Conservation (phyloP, 2,113 vertebrate genomes). For the Leptosomus discolor region DNA sequence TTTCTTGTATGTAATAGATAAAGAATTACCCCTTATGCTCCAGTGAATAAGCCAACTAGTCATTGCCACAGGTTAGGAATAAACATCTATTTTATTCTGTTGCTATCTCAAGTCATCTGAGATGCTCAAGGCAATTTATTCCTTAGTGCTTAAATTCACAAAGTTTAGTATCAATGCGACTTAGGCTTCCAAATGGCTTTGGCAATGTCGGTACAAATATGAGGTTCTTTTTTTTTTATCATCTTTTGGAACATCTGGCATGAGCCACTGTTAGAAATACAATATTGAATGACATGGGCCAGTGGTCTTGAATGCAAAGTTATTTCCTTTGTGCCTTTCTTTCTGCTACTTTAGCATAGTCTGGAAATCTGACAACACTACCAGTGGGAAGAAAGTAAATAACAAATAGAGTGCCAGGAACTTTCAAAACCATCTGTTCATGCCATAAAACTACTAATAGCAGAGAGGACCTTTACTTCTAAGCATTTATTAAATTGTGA, state of each 20-base stretch:
- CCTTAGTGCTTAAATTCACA: background rate
- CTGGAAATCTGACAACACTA: slow-evolving; percentile 4
- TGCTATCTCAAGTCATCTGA: background rate
- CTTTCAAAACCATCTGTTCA: background rate
- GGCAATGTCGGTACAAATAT: background rate
- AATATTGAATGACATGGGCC: background rate
- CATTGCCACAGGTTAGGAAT: background rate
- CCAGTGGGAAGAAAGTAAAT: background rate
- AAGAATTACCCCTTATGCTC: background rate
- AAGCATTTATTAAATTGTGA: background rate
- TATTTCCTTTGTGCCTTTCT: background rate
- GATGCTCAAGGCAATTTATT: background rate
- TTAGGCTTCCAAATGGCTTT: background rate
- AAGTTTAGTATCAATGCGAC: background rate
- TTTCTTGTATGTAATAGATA: background rate
- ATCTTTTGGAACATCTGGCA: background rate
- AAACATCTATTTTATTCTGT: background rate
- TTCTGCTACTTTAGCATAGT: background rate
- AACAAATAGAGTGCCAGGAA: background rate
- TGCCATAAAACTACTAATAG: background rate
- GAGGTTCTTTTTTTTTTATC: background rate
- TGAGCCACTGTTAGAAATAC: background rate
- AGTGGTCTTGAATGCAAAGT: background rate
- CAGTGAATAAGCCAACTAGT: background rate
- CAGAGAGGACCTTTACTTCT: background rate